These are phyloP conservation scores for Cladorhizidae sp. DNA, from an alignment of 37 sponge, comb jelly and placozoan species.

Conservation along the genomic window DNA sequence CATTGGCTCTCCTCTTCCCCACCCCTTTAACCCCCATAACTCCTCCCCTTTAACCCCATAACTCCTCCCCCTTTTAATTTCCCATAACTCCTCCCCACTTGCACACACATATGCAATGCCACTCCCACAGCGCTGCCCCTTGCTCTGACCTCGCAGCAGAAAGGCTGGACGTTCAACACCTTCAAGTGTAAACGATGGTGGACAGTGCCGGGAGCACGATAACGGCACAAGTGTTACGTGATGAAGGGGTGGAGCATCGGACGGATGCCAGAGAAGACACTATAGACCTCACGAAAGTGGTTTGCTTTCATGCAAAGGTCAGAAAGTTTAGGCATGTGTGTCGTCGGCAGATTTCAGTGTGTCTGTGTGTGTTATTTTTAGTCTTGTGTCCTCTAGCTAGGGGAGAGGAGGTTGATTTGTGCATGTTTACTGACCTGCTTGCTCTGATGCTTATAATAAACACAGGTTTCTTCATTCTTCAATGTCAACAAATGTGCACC, in stretches of 20 bases:
- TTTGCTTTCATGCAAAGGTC: conserved; percentile 53
- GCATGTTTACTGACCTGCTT: no score
- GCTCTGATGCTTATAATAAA: no score
- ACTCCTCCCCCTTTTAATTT: no score
- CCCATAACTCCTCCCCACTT: not conserved
- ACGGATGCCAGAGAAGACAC: not conserved
- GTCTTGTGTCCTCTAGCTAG: no score
- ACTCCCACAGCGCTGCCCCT: not conserved
- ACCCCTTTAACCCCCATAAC: no score
- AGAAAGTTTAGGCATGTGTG: not conserved
- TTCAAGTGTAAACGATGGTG: not conserved
- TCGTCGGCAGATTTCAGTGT: not conserved
- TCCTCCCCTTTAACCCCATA: no score
- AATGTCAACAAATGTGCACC: no score
- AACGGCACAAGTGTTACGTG: not conserved
- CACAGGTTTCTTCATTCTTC: no score
- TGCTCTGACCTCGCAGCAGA: no score
- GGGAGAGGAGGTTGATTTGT: no score
- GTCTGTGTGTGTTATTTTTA: not conserved
- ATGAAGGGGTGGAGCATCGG: not conserved
- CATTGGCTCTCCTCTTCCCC: no score
- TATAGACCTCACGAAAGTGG: conserved; percentile 34
- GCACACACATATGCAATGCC: not conserved
- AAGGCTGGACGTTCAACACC: no score
- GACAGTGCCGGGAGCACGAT: not conserved